These are phyloP conservation scores for Scylla paramamosain DNA, from an alignment of 1,140 invertebrate genomes.

Conservation along the genomic window DNA sequence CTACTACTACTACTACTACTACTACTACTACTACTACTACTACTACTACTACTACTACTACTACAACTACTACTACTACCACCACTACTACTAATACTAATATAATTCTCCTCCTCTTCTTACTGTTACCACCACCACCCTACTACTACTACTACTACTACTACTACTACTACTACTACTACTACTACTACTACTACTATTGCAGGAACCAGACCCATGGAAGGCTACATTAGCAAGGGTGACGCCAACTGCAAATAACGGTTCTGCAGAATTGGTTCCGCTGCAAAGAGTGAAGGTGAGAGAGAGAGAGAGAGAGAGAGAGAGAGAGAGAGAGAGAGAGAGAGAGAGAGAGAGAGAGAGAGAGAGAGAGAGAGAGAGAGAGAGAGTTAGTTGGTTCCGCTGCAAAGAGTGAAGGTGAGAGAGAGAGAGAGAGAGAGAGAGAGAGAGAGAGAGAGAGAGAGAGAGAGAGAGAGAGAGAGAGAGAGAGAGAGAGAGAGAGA, in stretches of 20 bases:
- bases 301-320: neutral
- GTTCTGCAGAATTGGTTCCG: conserved; percentile 94
- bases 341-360: neutral
- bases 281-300: conserved; percentile 83
- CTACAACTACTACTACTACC: neutral
- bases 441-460: neutral
- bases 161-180: conserved; percentile 6
- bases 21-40: too few relatives aligned
- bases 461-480: neutral
- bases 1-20: too few relatives aligned
- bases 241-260: conserved; percentile 98
- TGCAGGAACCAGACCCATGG: conserved; percentile 88
- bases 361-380: neutral
- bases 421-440: neutral
- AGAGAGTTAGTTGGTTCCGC: conserved; percentile 88
- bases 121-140: neutral
- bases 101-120: neutral
- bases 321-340: neutral
- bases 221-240: conserved; percentile 94
- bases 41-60: neutral
- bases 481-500: neutral
- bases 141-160: conserved; percentile 6
- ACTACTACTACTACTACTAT: conserved; percentile 75
- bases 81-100: neutral
- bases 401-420: conserved; percentile 82